Conservation (phyloP, 92 coral and sea anemone species). For the Epizoanthus fatuus region DNA sequence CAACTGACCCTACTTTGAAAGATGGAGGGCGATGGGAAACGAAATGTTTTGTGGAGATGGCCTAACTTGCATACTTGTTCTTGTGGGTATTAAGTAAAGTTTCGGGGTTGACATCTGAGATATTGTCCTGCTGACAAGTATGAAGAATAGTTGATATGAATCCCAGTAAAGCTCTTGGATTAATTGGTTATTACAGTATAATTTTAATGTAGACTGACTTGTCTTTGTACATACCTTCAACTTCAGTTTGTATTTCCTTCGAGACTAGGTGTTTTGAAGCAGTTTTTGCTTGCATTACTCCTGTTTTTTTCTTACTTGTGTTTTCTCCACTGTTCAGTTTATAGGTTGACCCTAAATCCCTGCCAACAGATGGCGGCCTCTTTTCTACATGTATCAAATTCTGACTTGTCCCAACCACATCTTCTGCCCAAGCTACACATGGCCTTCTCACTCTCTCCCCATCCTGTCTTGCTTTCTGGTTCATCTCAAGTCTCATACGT, state of each 20-base stretch:
- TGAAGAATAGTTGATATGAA: no score
- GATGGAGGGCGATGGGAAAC: no score
- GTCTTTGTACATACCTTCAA: not conserved
- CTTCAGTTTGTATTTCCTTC: conserved; percentile 21
- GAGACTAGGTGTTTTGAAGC: conserved; percentile 5
- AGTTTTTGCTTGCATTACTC: not conserved
- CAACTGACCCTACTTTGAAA: no score
- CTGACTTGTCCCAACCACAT: conserved; percentile 27
- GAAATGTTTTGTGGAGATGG: no score
- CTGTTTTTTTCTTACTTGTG: not conserved
- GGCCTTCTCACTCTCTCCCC: conserved; percentile 37
- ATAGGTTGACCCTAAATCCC: not conserved
- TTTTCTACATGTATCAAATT: conserved; percentile 28
- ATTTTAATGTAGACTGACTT: no score
- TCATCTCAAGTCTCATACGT: conserved; percentile 84
- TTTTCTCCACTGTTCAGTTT: not conserved
- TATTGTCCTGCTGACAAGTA: no score
- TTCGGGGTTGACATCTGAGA: no score
- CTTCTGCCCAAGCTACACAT: conserved; percentile 36
- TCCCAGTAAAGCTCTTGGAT: no score
- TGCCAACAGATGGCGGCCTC: conserved; percentile 4
- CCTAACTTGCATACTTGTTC: no score
- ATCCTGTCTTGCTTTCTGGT: conserved; percentile 55
- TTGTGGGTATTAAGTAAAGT: no score
- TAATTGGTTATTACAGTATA: not conserved